phyloP scores from a whole-genome alignment of 2,113 vertebrate species.

The Paramisgurnus dabryanus region DNA sequence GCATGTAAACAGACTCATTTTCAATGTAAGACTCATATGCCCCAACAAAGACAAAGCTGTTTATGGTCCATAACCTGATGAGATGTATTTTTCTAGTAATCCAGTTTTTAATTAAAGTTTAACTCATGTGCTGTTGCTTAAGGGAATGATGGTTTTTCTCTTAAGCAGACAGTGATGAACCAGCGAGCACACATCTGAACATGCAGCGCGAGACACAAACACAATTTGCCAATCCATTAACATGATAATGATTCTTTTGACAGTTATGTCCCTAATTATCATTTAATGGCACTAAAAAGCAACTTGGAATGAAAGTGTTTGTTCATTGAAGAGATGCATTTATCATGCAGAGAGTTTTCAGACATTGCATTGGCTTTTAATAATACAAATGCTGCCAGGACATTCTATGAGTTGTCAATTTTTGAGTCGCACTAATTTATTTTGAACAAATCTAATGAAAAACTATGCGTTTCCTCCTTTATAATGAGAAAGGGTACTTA shows the following conservation, averaged over 20 bases:
- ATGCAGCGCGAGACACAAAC: not conserved
- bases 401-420: not conserved
- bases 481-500: too few species aligned
- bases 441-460: not conserved
- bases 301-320: constrained; percentile 9
- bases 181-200: not conserved
- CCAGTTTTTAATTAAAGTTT: not conserved
- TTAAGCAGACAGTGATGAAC: constrained; percentile 32
- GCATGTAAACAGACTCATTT: too few species aligned
- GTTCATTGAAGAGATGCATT: constrained; percentile 32
- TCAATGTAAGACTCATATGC: too few species aligned
- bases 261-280: constrained; percentile 37
- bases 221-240: constrained; percentile 34
- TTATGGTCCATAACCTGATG: not conserved
- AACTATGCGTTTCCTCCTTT: too few species aligned
- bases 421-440: not conserved
- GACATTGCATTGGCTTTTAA: not conserved
- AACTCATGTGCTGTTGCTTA: not conserved
- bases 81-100: not conserved
- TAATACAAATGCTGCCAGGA: not conserved
- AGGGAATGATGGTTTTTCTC: not conserved
- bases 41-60: not conserved
- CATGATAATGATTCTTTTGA: constrained; percentile 44
- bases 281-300: constrained; percentile 9
- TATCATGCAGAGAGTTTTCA: constrained; percentile 20